Evolutionary conservation across 2,113 vertebrate species (phyloP).

Genomic region (Sapajus apella): DNA sequence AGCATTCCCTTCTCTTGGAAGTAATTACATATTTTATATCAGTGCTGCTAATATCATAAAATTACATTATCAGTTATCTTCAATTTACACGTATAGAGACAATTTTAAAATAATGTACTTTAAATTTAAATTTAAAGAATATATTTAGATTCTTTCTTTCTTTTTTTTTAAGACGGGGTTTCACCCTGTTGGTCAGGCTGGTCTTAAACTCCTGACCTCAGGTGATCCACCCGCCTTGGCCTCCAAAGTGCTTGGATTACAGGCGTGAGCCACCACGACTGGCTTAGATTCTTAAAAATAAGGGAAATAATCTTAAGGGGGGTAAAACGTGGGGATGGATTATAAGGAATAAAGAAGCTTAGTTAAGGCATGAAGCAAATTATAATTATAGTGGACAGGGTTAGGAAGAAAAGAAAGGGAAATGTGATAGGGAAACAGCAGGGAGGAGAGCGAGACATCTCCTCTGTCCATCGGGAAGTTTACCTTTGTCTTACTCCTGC

Average conservation of each 20-base stretch:
- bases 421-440: neutral
- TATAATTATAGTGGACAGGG: neutral
- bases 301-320: neutral
- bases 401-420: neutral
- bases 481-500: neutral
- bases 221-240: no score
- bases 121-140: neutral
- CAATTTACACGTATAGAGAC: neutral
- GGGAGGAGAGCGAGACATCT: neutral
- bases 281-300: neutral
- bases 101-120: neutral
- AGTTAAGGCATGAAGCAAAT: neutral
- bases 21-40: neutral
- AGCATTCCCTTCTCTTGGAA: neutral
- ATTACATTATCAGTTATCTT: neutral
- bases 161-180: no score
- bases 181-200: no score
- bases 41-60: neutral
- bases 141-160: neutral
- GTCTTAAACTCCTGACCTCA: no score
- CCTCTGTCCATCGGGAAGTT: neutral
- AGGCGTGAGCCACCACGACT: no score
- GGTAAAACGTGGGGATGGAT: neutral
- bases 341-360: neutral
- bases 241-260: no score